Evolutionary conservation across 2,113 vertebrate genomes (phyloP), one percentile per base, ranked within the genome.

Genomic region (Zeus faber): DNA sequence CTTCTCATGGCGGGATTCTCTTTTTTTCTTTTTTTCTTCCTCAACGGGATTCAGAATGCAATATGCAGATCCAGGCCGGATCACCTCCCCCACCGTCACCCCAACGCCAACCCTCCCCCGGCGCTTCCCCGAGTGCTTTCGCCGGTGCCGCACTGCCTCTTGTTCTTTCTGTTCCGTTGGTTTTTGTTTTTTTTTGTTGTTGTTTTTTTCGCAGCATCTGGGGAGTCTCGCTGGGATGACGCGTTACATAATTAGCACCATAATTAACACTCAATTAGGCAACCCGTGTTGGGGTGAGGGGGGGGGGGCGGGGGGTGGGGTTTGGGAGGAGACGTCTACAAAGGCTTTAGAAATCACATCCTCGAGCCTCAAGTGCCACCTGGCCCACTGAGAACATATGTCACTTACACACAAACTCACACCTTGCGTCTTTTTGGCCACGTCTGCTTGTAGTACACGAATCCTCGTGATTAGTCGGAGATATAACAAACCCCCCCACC

Each of bases 251-350:
- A 85, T 89, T 89, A 86, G 82, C 81, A 81, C 78, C 82, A 81
- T n/a, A 86, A 87, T 89, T 86, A 86, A 81, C 84, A 82, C 74
- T 84, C 83, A 80, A 79, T 87, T 84, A 87, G 80, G 67, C 60
- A 65, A 56, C 48, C 29, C 13, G 54, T 79, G 77, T 84, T 71
- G 71, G 69, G 41, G 41, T 17, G 41, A 67, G 69, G 66, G 69
- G 66, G 70, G 63, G 79, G 79, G 78, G 73, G 70, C 69, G 68
- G 70, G 70, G 61, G 81, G 79, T 77, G 71, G 69, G 67, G 68
- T 58, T 78, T 81, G 80, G 72, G 70, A 79, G 70, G 27, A 52
- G 62, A 64, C 54, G 59, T 83, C 72, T 83, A 73, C 61, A 37
- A 74, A 74, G 74, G 53, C 54, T 77, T 71, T 60, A 21, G 47